These are phyloP conservation scores for Chaetogeoica ovagalla DNA, from an alignment of 2,888 invertebrate genomes.

Conservation along the genomic window DNA sequence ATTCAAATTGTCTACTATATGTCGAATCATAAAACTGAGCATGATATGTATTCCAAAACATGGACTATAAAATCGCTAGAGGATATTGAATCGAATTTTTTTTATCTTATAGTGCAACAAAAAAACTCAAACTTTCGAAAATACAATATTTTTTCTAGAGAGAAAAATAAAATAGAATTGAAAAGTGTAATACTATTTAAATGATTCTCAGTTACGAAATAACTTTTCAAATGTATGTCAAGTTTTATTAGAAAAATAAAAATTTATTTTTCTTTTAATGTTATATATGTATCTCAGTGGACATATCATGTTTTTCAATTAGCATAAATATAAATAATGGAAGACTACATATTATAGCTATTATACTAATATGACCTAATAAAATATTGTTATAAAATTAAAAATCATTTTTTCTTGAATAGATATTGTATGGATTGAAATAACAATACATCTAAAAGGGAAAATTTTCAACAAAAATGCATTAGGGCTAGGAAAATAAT, in stretches of 20 bases:
- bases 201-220: background rate
- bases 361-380: background rate
- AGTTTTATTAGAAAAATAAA: background rate
- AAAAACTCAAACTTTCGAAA: background rate
- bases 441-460: too few species aligned
- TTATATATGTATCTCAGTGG: background rate
- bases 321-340: background rate
- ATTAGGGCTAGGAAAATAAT: too few species aligned
- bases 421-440: too few species aligned
- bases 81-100: background rate
- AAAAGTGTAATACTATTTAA: constrained; percentile 15
- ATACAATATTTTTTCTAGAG: background rate
- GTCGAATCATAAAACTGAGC: background rate
- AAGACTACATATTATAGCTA: background rate
- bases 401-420: too few species aligned
- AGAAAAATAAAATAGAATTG: background rate
- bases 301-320: background rate
- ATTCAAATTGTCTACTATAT: background rate
- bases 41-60: background rate
- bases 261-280: background rate
- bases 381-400: background rate
- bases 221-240: background rate
- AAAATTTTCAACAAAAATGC: too few species aligned
- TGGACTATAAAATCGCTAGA: background rate
- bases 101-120: background rate